Evolutionary conservation across 2,797 vertebrate species (phyloP).

Genomic region (Microctenopoma stevenorrisi): DNA sequence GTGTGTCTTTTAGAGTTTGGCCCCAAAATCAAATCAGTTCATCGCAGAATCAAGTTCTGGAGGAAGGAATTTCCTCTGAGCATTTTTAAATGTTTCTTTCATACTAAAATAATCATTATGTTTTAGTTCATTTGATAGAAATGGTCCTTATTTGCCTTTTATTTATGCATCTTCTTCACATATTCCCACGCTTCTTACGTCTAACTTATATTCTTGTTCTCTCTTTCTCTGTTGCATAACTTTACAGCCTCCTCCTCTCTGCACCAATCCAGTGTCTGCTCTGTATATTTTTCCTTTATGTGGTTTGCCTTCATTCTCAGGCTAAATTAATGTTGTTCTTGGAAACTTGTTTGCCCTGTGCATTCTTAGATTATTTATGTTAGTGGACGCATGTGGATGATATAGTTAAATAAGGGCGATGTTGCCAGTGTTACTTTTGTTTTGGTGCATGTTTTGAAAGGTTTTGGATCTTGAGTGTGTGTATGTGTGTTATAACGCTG

Average conservation of each 20-base stretch:
- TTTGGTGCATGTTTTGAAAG: conserved; percentile 26
- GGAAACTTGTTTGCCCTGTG: conserved; percentile 17
- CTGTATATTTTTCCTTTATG: conserved; percentile 50
- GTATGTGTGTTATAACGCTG: conserved; percentile 15
- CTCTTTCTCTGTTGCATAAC: conserved; percentile 60
- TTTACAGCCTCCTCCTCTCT: conserved; percentile 21
- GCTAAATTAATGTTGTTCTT: conserved; percentile 38
- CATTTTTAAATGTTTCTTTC: no score
- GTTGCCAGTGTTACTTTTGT: conserved; percentile 9
- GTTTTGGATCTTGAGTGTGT: conserved; percentile 38
- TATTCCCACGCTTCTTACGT: conserved; percentile 31
- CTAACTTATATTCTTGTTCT: conserved; percentile 28
- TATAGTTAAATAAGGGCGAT: conserved; percentile 6
- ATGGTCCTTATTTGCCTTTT: neutral
- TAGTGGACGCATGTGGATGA: neutral
- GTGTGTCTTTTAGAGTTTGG: no score
- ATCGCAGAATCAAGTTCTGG: no score
- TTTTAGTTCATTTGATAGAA: neutral
- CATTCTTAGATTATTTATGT: conserved; percentile 10
- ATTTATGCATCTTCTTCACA: neutral
- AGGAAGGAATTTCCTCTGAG: no score
- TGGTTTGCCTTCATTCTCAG: conserved; percentile 49
- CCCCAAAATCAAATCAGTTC: no score
- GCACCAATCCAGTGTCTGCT: conserved; percentile 12
- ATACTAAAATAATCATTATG: neutral